These are phyloP conservation scores for Eupithecia dodoneata DNA, from an alignment of 2,888 invertebrate genomes.

Conservation along the genomic window DNA sequence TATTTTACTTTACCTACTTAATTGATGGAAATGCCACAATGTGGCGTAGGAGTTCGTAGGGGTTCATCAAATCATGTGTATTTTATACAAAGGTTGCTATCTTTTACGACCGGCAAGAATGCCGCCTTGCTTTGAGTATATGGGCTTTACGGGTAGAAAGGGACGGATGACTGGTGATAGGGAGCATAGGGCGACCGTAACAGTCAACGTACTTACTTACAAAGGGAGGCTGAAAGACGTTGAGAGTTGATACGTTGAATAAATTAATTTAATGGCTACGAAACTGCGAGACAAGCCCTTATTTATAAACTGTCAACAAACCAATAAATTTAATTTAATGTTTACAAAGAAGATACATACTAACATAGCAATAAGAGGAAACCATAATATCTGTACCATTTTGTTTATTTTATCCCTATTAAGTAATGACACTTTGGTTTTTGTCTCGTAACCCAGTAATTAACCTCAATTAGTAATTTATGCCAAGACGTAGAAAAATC, in stretches of 20 bases:
- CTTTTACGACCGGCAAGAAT: constrained; percentile 54
- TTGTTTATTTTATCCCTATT: constrained; percentile 10
- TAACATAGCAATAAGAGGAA: not conserved
- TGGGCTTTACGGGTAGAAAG: constrained; percentile 49
- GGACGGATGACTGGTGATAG: constrained; percentile 51
- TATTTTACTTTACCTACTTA: not conserved
- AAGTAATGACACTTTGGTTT: not conserved
- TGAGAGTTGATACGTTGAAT: constrained; percentile 44
- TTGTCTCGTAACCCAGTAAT: not conserved
- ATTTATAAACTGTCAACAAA: constrained; percentile 24
- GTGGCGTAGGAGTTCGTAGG: not conserved
- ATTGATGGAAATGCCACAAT: not conserved
- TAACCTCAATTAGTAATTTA: constrained; percentile 3
- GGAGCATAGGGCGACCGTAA: constrained; percentile 43
- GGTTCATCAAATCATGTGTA: constrained; percentile 47
- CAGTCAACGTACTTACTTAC: constrained; percentile 30
- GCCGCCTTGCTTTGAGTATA: constrained; percentile 43
- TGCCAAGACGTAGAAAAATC: not conserved
- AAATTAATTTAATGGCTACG: constrained; percentile 32
- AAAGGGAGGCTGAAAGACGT: constrained; percentile 39
- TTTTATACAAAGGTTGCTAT: constrained; percentile 55
- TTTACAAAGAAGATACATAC: constrained; percentile 11
- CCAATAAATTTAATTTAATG: constrained; percentile 11
- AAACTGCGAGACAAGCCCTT: constrained; percentile 15
- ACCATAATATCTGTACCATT: not conserved